phyloP scores from a whole-genome alignment of 2,797 vertebrate genomes.

The Characodon lateralis region DNA sequence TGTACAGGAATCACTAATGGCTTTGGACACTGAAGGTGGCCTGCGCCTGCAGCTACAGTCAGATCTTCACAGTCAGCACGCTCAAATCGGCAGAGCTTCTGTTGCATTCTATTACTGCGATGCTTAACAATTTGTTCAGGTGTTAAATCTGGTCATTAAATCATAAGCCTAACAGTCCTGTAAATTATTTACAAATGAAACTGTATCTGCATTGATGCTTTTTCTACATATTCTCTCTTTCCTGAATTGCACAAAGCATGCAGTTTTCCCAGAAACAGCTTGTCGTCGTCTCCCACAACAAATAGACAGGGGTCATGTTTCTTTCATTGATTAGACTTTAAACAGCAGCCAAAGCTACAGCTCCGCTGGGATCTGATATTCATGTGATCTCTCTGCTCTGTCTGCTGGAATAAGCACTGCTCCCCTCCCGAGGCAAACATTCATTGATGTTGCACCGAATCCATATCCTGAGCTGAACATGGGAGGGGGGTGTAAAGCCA shows the following conservation, averaged over 20 bases:
- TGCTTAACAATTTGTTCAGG: constrained; percentile 57
- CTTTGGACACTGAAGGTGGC: constrained; percentile 78
- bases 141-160: constrained; percentile 59
- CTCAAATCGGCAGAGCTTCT: constrained; percentile 52
- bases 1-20: constrained; percentile 78
- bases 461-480: constrained; percentile 58
- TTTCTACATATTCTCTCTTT: constrained; percentile 26
- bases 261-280: constrained; percentile 70
- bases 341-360: constrained; percentile 74
- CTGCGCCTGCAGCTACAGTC: constrained; percentile 73
- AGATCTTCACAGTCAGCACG: constrained; percentile 74
- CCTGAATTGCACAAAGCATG: constrained; percentile 32
- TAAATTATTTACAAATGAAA: constrained; percentile 49
- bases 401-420: constrained; percentile 71
- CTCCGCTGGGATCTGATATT: constrained; percentile 68
- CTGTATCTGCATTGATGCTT: constrained; percentile 15
- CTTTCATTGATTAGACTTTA: constrained; percentile 77
- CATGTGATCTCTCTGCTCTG: constrained; percentile 68
- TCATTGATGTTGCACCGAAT: constrained; percentile 62
- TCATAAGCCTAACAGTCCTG: constrained; percentile 33
- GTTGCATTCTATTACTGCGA: constrained; percentile 38
- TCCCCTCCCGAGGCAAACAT: constrained; percentile 63
- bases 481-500: constrained; percentile 23
- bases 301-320: constrained; percentile 70
- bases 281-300: constrained; percentile 47